Evolutionary conservation across 2,797 vertebrate genomes (phyloP).

Genomic region (Spheniscus humboldti): DNA sequence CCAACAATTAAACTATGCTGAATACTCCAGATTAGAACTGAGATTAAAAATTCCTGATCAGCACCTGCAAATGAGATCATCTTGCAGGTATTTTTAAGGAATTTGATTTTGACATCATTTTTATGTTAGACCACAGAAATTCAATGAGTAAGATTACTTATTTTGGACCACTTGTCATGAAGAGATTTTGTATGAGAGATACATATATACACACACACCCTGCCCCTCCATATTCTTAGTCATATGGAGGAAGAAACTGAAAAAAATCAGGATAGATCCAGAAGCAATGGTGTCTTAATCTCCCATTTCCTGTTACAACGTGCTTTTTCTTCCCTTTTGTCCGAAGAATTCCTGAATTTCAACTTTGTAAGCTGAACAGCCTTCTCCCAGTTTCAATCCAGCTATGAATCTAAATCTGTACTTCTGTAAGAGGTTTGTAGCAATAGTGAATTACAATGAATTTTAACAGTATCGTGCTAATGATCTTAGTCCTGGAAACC

Average conservation of each 20-base stretch:
- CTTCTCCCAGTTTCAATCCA: background rate
- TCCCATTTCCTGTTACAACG: background rate
- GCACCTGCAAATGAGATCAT: background rate
- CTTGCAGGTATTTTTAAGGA: background rate
- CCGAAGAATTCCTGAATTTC: background rate
- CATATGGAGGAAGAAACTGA: background rate
- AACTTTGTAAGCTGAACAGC: background rate
- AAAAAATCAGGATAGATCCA: background rate
- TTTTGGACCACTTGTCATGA: background rate
- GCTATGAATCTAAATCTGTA: background rate
- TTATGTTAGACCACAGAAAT: background rate
- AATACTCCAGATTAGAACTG: background rate
- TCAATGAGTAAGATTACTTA: background rate
- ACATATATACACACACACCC: accelerated
- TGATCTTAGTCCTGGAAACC: background rate
- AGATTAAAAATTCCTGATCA: background rate
- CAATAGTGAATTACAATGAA: background rate
- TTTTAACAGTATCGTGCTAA: background rate
- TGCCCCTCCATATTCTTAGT: background rate
- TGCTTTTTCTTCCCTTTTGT: background rate
- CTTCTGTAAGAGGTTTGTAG: background rate
- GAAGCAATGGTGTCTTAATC: background rate
- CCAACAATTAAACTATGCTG: background rate
- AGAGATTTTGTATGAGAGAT: background rate
- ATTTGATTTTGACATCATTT: background rate